A percentile compares a stretch with the other conserved stretches of the same genome.
Evolutionary conservation across 2,888 invertebrate genomes (phyloP).

Genomic region (Drosophila nigritarsus): DNA sequence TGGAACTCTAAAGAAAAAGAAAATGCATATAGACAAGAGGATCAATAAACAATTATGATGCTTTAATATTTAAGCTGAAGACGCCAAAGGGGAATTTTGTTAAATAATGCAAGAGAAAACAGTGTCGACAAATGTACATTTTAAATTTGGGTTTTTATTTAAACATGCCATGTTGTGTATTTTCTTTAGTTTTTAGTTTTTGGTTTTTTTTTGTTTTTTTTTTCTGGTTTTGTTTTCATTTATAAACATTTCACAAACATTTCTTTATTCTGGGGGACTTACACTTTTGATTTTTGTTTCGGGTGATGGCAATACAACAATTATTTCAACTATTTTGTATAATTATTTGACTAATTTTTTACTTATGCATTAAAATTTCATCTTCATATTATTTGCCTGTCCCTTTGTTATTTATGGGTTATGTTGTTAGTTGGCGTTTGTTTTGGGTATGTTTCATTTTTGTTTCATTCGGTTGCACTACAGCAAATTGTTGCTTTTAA

Average conservation of each 20-base stretch:
- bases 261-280: slow-evolving; percentile 64
- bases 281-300: slow-evolving; percentile 61
- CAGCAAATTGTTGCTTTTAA: slow-evolving; percentile 48
- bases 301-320: slow-evolving; percentile 74
- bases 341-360: slow-evolving; percentile 70
- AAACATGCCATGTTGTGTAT: slow-evolving; percentile 56
- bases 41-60: not conserved
- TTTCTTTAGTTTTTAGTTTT: slow-evolving; percentile 29
- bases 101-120: slow-evolving; percentile 6
- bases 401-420: slow-evolving; percentile 28
- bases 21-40: not conserved
- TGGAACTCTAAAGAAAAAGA: slow-evolving; percentile 2
- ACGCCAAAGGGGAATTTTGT: not conserved
- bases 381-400: slow-evolving; percentile 27
- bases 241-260: slow-evolving; percentile 79
- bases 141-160: slow-evolving; percentile 53
- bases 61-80: not conserved
- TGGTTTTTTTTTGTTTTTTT: slow-evolving; percentile 33
- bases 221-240: slow-evolving; percentile 55
- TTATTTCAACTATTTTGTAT: slow-evolving; percentile 80
- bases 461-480: slow-evolving; percentile 41
- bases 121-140: slow-evolving; percentile 31
- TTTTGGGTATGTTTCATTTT: slow-evolving; percentile 37
- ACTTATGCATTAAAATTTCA: slow-evolving; percentile 56
- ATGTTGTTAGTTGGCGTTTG: slow-evolving; percentile 50